Percentiles rank a stretch among this genome's conserved stretches.
Conservation (phyloP, 2,797 vertebrate genomes). For the Alosa sapidissima region DNA sequence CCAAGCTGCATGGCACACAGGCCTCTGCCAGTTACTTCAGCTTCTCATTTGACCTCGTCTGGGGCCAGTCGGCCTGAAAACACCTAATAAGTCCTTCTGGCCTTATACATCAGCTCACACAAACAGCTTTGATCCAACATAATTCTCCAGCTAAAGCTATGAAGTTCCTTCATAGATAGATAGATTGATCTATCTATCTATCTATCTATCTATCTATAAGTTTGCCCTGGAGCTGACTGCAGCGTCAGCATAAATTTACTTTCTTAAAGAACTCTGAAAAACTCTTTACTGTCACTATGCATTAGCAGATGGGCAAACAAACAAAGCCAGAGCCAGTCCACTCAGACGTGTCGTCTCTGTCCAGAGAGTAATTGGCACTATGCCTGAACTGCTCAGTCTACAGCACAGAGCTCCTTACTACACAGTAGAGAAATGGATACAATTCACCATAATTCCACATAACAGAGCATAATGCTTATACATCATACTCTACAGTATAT, state of each 20-base stretch:
- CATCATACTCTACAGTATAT: no score
- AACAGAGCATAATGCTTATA: neutral
- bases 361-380: neutral
- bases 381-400: neutral
- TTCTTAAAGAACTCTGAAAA: neutral
- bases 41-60: neutral
- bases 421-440: neutral
- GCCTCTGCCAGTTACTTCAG: neutral
- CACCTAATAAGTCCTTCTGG: neutral
- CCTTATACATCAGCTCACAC: neutral
- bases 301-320: neutral
- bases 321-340: neutral
- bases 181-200: no score
- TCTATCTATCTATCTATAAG: no score
- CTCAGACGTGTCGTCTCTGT: no score
- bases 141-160: neutral
- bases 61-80: neutral
- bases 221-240: neutral
- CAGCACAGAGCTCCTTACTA: neutral
- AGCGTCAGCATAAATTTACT: neutral
- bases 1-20: neutral
- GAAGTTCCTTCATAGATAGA: no score
- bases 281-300: neutral
- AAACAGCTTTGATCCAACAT: neutral
- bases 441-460: neutral